Base-by-base conservation (phyloP, 2,113 vertebrate genomes). In the Oxyura jamaicensis region DNA sequence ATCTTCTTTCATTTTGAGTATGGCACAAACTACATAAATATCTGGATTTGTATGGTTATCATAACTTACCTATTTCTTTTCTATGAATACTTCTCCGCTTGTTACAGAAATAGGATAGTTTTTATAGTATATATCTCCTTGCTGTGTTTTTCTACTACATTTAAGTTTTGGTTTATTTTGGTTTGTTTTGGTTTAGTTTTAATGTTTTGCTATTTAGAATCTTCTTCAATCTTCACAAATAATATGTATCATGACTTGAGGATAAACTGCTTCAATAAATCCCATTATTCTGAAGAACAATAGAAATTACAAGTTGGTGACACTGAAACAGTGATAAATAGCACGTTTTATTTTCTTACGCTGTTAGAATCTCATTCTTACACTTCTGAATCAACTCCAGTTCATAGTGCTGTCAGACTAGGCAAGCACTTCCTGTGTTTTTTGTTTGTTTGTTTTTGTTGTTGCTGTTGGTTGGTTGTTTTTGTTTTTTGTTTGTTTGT, bases 291-390 rank as follows among this genome's bases (percentile, higher is more conserved):
- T 91, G 84, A 96, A 94, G 48, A 97, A 96, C 92, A 97, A 95
- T 96, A 97, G 97, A 95, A 97, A 93, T 94, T 96, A 86, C 92
- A 97, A 96, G 68, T 81, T 80, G 53, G 28, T 96, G 94, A 95
- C 74, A 92, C 62, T 48, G 35, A 86, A 90, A 86, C 63, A 33
- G 31, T 95, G 94, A 97, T 92, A 97, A 96, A 96, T 90, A 86
- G 28, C 73, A 58, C 63, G 91, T 97, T 96, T 92, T 96, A 71
- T 96, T 96, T 95, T 74, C 86, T 69, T 50, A 2, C 0, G 0
- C 76, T 94, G 81, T 85, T 66, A 93, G 85, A 95, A 88, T 97
- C 90, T 96, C 90, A 83, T 82, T 94, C 72, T 74, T 44, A 13
- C 56, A 33, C 58, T 92, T 79, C 46, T 86, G 81, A 92, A 87